These are phyloP conservation scores for Cromileptes altivelis DNA, from an alignment of 2,113 vertebrate genomes.

Conservation along the genomic window DNA sequence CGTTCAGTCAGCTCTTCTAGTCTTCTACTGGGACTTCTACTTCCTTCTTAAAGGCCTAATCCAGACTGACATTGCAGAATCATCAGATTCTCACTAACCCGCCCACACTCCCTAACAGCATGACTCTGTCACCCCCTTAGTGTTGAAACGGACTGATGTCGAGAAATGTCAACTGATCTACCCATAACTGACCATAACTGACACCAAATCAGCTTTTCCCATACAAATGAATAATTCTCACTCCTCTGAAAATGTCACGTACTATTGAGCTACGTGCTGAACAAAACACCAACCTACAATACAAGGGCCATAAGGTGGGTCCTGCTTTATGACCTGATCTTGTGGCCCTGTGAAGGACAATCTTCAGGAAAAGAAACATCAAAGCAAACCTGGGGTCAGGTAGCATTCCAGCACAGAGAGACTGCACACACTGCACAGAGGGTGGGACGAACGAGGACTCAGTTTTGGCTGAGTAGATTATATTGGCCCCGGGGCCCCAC, in stretches of 20 bases:
- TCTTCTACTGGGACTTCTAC: not conserved
- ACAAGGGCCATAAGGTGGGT: not conserved
- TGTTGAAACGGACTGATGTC: slow-evolving; percentile 2
- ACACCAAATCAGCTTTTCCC: not conserved
- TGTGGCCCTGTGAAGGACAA: not conserved
- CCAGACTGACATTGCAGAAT: slow-evolving; percentile 5
- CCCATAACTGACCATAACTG: not conserved
- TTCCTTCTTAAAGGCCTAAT: slow-evolving; percentile 54
- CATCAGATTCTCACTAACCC: slow-evolving; percentile 1
- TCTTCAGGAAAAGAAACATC: not conserved
- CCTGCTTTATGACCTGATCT: not conserved
- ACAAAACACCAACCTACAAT: not conserved
- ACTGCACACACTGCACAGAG: too few species aligned
- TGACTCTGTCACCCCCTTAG: slow-evolving; percentile 1
- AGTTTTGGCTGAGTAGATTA: not conserved
- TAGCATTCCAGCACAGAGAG: not conserved
- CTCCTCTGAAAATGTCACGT: not conserved
- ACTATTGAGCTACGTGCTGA: not conserved
- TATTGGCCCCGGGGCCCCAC: not conserved
- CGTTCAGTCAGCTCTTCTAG: not conserved
- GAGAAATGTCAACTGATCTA: not conserved
- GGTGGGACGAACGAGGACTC: not conserved
- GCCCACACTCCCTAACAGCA: not conserved
- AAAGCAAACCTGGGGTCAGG: not conserved
- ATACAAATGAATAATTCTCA: not conserved